Conservation (phyloP, 2,888 invertebrate species). For the Drosophila niveifrons region DNA sequence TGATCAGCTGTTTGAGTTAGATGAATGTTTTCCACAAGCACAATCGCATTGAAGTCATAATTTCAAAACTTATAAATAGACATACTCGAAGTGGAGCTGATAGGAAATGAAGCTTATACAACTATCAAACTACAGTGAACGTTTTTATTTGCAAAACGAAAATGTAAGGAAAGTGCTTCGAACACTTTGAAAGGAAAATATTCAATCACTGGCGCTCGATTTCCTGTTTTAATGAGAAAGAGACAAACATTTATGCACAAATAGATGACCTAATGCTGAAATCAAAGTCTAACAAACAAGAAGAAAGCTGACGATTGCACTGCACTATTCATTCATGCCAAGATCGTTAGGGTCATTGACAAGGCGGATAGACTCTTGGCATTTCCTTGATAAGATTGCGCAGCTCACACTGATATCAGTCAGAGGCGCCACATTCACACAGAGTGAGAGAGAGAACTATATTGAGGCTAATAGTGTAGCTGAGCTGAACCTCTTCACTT, state of each 20-base stretch:
- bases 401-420: conserved; percentile 17
- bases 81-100: background rate
- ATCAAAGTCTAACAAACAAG: conserved; percentile 35
- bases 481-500: conserved; percentile 10
- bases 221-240: conserved; percentile 21
- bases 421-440: conserved; percentile 20
- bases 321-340: conserved; percentile 43
- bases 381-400: conserved; percentile 67
- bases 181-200: background rate
- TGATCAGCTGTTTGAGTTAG: background rate
- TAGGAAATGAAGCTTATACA: background rate
- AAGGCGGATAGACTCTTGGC: conserved; percentile 27
- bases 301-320: conserved; percentile 20
- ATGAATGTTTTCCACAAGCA: background rate
- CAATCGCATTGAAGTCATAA: background rate
- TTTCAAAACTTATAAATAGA: background rate
- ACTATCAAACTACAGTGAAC: background rate
- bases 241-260: conserved; percentile 8
- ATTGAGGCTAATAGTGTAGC: conserved; percentile 3
- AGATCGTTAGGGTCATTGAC: conserved; percentile 58
- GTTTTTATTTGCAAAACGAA: background rate
- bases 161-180: background rate
- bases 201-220: conserved; percentile 4
- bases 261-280: conserved; percentile 31
- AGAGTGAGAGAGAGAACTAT: background rate